These are phyloP conservation scores for Puma concolor DNA, from an alignment of 2,113 vertebrate genomes.

Conservation along the genomic window DNA sequence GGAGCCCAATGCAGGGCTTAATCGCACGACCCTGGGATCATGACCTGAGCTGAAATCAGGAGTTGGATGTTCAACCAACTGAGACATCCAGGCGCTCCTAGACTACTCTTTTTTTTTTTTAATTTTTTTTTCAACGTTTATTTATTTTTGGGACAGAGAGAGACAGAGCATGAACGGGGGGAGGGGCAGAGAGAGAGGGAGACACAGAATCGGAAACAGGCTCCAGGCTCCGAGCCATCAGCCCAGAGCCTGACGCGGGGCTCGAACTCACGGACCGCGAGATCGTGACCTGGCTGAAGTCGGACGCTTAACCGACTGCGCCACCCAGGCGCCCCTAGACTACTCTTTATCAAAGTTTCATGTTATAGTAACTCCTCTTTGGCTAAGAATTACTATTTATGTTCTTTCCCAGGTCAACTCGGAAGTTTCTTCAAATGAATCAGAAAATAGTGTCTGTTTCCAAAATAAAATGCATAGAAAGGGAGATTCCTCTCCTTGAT, in stretches of 20 bases:
- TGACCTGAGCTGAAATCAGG: not conserved
- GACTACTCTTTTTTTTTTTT: not conserved
- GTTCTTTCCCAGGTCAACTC: conserved; percentile 12
- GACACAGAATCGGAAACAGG: too few species aligned
- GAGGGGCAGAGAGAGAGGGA: too few species aligned
- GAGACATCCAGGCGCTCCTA: not conserved
- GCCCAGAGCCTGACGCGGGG: too few species aligned
- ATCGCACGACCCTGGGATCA: not conserved
- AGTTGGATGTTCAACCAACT: not conserved
- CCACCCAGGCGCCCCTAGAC: not conserved
- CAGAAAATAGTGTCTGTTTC: conserved; percentile 31
- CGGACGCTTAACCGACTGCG: too few species aligned
- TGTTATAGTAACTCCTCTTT: not conserved
- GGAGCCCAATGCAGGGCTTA: not conserved
- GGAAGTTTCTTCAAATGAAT: conserved; percentile 42
- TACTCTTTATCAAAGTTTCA: not conserved
- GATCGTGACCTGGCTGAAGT: too few species aligned
- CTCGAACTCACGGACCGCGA: too few species aligned
- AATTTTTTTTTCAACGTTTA: too few species aligned
- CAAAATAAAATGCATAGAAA: conserved; percentile 28
- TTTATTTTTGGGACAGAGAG: too few species aligned
- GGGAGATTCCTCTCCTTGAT: not conserved
- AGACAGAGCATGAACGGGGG: too few species aligned
- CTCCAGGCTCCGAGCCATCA: too few species aligned
- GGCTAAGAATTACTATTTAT: conserved; percentile 21